These are phyloP conservation scores for Cylloceria caligata DNA, from an alignment of 2,888 invertebrate species.

Conservation along the genomic window DNA sequence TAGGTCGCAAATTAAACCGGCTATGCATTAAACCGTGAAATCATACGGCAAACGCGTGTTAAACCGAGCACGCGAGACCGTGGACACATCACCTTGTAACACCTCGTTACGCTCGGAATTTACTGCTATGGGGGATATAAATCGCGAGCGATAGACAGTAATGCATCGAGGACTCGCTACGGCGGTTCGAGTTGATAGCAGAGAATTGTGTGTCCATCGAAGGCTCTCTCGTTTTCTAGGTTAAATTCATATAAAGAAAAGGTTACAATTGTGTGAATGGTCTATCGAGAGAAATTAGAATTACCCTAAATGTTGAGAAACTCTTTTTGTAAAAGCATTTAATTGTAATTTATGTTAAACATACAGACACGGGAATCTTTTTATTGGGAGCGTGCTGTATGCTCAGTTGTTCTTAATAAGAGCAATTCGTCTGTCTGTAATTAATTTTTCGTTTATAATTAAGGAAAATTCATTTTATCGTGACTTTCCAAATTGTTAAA, in stretches of 20 bases:
- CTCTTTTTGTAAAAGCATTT: not conserved
- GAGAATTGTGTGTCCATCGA: constrained; percentile 2
- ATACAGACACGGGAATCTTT: too few relatives aligned
- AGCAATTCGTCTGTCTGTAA: too few relatives aligned
- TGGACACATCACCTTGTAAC: constrained; percentile 54
- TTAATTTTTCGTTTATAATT: too few relatives aligned
- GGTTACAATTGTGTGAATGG: not conserved
- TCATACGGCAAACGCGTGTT: constrained; percentile 45
- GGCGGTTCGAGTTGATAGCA: not conserved
- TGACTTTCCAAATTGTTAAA: too few relatives aligned
- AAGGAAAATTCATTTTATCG: too few relatives aligned
- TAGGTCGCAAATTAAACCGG: constrained; percentile 44
- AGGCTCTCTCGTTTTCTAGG: constrained; percentile 30
- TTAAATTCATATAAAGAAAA: not conserved
- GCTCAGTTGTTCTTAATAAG: too few relatives aligned
- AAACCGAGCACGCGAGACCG: constrained; percentile 45
- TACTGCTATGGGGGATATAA: constrained; percentile 42
- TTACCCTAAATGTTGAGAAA: not conserved
- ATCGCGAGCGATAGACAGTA: not conserved
- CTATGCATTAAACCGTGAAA: constrained; percentile 54
- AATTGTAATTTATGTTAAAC: too few relatives aligned
- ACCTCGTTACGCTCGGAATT: constrained; percentile 47
- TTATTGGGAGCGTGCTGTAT: too few relatives aligned
- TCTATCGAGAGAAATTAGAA: not conserved
- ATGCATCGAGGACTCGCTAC: constrained; percentile 34